These are phyloP conservation scores for Coregonus ussuriensis DNA, from an alignment of 2,797 vertebrate genomes.

Conservation along the genomic window DNA sequence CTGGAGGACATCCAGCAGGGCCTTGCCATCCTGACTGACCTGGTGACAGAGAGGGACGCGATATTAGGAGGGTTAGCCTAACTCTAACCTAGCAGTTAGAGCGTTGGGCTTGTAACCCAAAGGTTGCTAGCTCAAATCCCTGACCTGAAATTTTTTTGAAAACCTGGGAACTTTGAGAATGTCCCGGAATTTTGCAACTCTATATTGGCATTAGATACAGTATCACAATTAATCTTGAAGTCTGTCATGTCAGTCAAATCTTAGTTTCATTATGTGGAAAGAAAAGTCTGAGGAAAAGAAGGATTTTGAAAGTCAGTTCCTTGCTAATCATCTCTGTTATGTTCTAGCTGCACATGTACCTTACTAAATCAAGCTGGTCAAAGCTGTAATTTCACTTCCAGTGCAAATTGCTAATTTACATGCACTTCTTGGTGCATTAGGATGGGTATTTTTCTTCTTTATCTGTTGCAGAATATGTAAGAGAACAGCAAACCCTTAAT, in stretches of 20 bases:
- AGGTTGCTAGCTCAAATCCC: no score
- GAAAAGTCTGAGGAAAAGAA: background rate
- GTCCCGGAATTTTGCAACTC: background rate
- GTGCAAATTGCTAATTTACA: slow-evolving; percentile 13
- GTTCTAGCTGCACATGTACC: background rate
- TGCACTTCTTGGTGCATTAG: background rate
- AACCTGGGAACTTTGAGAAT: background rate
- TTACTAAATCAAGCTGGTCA: slow-evolving; percentile 4
- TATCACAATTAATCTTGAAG: background rate
- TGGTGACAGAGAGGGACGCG: slow-evolving; percentile 49
- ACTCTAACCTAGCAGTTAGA: no score
- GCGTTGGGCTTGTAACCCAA: no score
- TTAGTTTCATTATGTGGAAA: background rate
- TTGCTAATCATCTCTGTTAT: slow-evolving; percentile 1
- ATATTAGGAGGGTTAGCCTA: no score
- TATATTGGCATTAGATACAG: background rate
- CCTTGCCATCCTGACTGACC: slow-evolving; percentile 98
- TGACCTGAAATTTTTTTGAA: no score
- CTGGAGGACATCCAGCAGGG: slow-evolving; percentile 93
- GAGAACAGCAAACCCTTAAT: slow-evolving; percentile 12
- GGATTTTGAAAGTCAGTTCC: no score
- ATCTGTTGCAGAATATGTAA: slow-evolving; percentile 12
- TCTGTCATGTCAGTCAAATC: background rate
- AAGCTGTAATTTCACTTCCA: slow-evolving; percentile 22
- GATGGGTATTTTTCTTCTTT: slow-evolving; percentile 4